Base-by-base conservation (phyloP, 1,140 invertebrate genomes). In the Patella vulgata region DNA sequence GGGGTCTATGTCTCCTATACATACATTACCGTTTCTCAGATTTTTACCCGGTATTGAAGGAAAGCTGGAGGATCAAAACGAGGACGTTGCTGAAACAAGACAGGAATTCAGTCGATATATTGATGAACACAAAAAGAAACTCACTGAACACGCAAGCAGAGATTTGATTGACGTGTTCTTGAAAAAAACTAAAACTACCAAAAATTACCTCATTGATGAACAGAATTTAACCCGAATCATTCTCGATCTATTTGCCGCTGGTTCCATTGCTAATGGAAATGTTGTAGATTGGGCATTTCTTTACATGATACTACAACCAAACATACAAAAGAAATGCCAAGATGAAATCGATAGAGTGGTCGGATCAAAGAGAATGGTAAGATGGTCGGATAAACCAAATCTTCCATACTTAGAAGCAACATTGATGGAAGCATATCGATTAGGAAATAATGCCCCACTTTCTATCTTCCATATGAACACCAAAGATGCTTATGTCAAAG, bases 221-320 rank as follows among this genome's bases (percentile, higher is more conserved):
- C 39, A 73, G 19, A 68, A 77, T 42, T 62, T 82, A 47, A 70
- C 72, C 31, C 72, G 74, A 39, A 60, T 77, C 9, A 78, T 80
- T 9, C 65, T 71, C 9, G 94, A 97, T 82, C 85, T 97, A 57
- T 94, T 93, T 74, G 93, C 94, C 0, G 94, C 94, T 30, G 93
- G 93, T 0, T 88, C 92, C 19, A 95, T 97, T 75, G 96, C 95
- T 0, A 92, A 93, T 0, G 83, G 93, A 28, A 89, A 91, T 0
- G 93, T 93, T 0, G 78, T 97, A 11, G 86, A 90, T 21, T 98
- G 95, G 95, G 91, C 93, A 67, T 81, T 96, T n/a, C 83, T 97
- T 3, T 91, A 90, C 68, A 89, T 97, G 87, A 90, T 92, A 0
- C 79, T 88, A 12, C 80, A 93, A 84, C 90, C 89, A 17, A 84